phyloP scores from a whole-genome alignment of 2,888 invertebrate genomes.

The Hydriomena furcata region DNA sequence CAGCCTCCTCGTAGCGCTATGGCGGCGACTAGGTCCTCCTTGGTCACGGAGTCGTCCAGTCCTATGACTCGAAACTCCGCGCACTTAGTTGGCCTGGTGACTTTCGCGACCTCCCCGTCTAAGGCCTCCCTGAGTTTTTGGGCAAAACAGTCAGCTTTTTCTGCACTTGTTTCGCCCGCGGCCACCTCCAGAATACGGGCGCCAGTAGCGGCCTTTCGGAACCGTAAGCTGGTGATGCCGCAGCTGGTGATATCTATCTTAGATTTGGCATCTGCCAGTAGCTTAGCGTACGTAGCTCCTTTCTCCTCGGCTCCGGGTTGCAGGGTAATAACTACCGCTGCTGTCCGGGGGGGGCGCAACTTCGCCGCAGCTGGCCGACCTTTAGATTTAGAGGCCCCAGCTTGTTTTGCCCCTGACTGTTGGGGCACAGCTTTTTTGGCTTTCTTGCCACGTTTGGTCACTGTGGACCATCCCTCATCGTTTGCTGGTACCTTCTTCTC shows the following conservation, averaged over 20 bases:
- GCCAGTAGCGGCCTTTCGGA: conserved; percentile 5
- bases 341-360: conserved; percentile 4
- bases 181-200: conserved; percentile 7
- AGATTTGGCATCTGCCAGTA: conserved; percentile 36
- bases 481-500: too few species aligned
- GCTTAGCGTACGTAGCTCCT: conserved; percentile 57
- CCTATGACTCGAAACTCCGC: conserved; percentile 1
- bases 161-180: neutral
- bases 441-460: too few species aligned
- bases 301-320: conserved; percentile 51
- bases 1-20: neutral
- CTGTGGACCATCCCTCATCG: too few species aligned
- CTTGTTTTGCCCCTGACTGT: too few species aligned
- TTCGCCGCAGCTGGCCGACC: too few species aligned
- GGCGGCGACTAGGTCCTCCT: neutral
- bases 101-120: neutral
- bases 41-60: conserved; percentile 8
- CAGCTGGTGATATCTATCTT: neutral
- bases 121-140: neutral
- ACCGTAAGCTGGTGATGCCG: neutral
- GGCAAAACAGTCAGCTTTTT: conserved; percentile 5
- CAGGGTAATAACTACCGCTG: conserved; percentile 83
- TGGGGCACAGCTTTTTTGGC: too few species aligned
- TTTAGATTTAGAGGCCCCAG: too few species aligned
- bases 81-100: conserved; percentile 10